These are phyloP conservation scores for Matsumyia berberina DNA, from an alignment of 2,888 invertebrate genomes.

Conservation along the genomic window DNA sequence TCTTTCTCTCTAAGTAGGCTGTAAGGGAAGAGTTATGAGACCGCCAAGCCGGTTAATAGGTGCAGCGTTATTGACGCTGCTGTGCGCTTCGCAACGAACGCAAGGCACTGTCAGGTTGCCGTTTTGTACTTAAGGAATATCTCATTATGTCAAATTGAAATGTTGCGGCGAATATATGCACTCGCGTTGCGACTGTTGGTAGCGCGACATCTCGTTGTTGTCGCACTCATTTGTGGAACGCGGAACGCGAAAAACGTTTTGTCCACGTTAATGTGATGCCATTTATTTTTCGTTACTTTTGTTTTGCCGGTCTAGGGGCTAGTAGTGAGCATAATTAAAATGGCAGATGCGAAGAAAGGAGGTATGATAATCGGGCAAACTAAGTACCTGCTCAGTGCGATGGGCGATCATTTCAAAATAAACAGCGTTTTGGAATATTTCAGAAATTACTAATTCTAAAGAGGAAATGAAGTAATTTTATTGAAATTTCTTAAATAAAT, in stretches of 20 bases:
- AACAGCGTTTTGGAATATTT: slow-evolving; percentile 12
- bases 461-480: slow-evolving; percentile 44
- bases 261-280: slow-evolving; percentile 76
- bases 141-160: slow-evolving; percentile 84
- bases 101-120: slow-evolving; percentile 67
- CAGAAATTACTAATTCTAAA: slow-evolving; percentile 20
- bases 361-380: slow-evolving; percentile 14
- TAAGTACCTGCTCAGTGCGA: slow-evolving; percentile 4
- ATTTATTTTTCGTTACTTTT: slow-evolving; percentile 58
- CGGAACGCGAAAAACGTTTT: slow-evolving; percentile 79
- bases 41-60: slow-evolving; percentile 65
- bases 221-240: slow-evolving; percentile 61
- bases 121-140: slow-evolving; percentile 77
- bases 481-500: slow-evolving; percentile 12
- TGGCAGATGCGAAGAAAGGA: slow-evolving; percentile 30
- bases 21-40: slow-evolving; percentile 59
- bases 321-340: slow-evolving; percentile 42
- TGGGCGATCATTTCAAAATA: slow-evolving; percentile 25
- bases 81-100: slow-evolving; percentile 43
- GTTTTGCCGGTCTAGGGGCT: slow-evolving; percentile 11
- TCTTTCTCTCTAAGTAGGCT: slow-evolving; percentile 18
- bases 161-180: slow-evolving; percentile 81
- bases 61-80: slow-evolving; percentile 59
- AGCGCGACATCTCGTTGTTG: slow-evolving; percentile 75
- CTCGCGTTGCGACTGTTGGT: slow-evolving; percentile 68